Base-by-base conservation (phyloP, 2,113 vertebrate genomes). In the Urocitellus parryii region DNA sequence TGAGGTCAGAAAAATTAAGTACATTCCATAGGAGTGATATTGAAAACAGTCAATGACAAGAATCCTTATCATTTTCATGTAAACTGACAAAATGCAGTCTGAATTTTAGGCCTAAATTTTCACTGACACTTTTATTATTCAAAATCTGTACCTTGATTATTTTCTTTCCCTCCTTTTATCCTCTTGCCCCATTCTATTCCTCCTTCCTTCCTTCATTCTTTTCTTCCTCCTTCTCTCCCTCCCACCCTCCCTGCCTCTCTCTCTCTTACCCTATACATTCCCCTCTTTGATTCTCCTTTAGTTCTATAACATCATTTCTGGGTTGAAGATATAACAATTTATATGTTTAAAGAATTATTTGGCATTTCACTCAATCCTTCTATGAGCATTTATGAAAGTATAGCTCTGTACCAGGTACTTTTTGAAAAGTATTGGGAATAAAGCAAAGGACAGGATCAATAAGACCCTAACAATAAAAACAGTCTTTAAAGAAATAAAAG, bases 401-500 rank as follows among this genome's bases (percentile, higher is more conserved):
- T 17, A 77, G 18, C 4, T 93, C 24, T 42, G 5, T 67, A 10
- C 18, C 9, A 85, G 16, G 0, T 11, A 11, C 9, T 86, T 32
- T 32, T 45, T 16, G 82, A 85, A 84, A 24, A n/a, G 29, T 72
- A 7, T 34, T 77, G 8, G 20, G n/a, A 73, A 72, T 61, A 58
- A 29, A 96, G 27, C 48, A 63, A 76, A 81, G 27, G 37, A 29
- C 17, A 29, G 51, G 27, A 53, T 83, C 13, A 95, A 37, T 20
- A 34, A 39, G 53, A 95, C 24, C 25, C 42, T 73, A 58, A 37
- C 10, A 61, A 79, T 56, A 82, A 89, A 65, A n/a, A 70, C 6
- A 80, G 18, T 56, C 53, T 88, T 93, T 83, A 94, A 45, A 88
- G 85, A 27, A 94, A n/a, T 48, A 39, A 72, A 86, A 72, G 25